Conservation (phyloP, 2,888 invertebrate species). For the Megastigmus dorsalis region DNA sequence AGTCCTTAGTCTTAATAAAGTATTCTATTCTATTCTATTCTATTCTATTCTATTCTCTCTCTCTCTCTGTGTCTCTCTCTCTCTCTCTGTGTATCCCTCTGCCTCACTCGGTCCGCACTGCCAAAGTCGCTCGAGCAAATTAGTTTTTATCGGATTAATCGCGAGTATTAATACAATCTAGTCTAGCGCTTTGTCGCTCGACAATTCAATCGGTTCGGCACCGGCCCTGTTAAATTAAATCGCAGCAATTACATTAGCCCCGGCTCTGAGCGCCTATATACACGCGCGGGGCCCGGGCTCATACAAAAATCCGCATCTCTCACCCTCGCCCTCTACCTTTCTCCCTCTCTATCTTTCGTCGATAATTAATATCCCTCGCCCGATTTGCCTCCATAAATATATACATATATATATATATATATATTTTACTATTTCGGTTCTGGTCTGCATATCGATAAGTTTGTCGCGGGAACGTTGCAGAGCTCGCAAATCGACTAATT, state of each 20-base stretch:
- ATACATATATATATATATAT: no score
- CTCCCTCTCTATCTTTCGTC: conserved; percentile 26
- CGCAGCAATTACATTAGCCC: conserved; percentile 58
- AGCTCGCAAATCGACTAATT: conserved; percentile 38
- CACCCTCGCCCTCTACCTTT: conserved; percentile 36
- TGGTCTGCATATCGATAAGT: no score
- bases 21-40: no score
- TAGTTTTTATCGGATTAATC: conserved; percentile 73
- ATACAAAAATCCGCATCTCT: conserved; percentile 19
- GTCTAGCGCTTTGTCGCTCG: conserved; percentile 66
- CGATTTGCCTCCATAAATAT: no score
- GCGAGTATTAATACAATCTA: conserved; percentile 71
- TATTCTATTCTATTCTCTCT: no score
- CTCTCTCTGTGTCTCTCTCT: no score
- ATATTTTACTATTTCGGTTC: no score
- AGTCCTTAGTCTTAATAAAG: no score
- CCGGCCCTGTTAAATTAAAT: conserved; percentile 70
- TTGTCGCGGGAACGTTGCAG: no score
- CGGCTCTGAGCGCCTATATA: no score
- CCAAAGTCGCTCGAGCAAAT: conserved; percentile 64
- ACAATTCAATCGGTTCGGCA: conserved; percentile 68
- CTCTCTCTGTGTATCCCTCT: no score
- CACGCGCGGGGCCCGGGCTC: conserved; percentile 12
- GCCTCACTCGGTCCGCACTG: no score
- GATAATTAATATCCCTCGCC: not conserved